These are phyloP conservation scores for Istiophorus platypterus DNA, from an alignment of 2,113 vertebrate genomes.

Conservation along the genomic window DNA sequence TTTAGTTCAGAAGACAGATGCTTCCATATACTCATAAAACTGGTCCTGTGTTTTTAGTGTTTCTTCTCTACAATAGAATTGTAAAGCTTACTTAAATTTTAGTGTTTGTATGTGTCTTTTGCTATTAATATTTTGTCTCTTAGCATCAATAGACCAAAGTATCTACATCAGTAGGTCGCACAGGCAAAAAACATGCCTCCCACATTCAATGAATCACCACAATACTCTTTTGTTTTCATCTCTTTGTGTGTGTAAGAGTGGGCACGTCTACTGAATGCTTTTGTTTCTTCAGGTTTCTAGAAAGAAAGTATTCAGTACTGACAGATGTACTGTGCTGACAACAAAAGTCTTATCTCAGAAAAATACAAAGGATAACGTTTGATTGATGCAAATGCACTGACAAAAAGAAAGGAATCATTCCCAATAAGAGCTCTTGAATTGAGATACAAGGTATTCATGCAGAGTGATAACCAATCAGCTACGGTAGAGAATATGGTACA, in stretches of 20 bases:
- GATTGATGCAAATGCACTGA: constrained; percentile 3
- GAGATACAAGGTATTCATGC: constrained; percentile 34
- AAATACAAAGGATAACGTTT: constrained; percentile 14
- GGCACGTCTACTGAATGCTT: not conserved
- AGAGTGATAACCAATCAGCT: constrained; percentile 17
- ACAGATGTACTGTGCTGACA: constrained; percentile 8
- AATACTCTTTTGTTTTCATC: constrained; percentile 14
- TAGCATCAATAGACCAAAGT: constrained; percentile 1
- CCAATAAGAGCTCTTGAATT: constrained; percentile 26
- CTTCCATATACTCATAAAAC: not conserved
- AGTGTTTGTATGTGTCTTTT: too few relatives aligned
- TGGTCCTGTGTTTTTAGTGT: not conserved
- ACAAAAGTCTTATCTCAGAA: constrained; percentile 6
- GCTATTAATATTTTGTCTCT: too few relatives aligned
- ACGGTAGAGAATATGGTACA: not conserved
- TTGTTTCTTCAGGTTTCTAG: constrained; percentile 4
- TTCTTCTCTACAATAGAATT: too few relatives aligned
- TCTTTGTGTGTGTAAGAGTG: not conserved
- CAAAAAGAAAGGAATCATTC: constrained; percentile 10
- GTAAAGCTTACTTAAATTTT: too few relatives aligned
- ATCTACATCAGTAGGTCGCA: not conserved
- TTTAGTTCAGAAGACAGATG: not conserved
- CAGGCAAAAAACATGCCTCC: not conserved
- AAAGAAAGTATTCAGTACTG: not conserved
- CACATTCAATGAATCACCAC: not conserved